phyloP scores from a whole-genome alignment of 2,888 invertebrate genomes.

The Melinaea menophilus region DNA sequence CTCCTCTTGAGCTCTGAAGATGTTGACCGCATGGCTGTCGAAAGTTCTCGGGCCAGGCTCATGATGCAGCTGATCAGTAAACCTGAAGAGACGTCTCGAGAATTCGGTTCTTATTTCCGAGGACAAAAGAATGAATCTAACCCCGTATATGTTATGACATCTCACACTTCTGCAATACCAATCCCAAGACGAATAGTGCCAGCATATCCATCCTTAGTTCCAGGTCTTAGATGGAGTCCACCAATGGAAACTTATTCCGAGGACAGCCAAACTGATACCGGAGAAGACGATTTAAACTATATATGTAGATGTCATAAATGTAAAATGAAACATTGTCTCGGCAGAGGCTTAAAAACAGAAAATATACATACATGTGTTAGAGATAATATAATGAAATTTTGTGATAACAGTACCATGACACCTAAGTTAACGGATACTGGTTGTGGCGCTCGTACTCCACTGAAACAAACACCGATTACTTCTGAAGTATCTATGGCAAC shows the following conservation, averaged over 20 bases:
- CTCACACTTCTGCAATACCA: slow-evolving; percentile 32
- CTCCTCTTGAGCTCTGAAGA: slow-evolving; percentile 38
- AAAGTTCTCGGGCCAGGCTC: slow-evolving; percentile 40
- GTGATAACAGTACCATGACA: slow-evolving; percentile 56
- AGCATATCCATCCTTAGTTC: slow-evolving; percentile 39
- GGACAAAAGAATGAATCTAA: slow-evolving; percentile 33
- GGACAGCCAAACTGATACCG: slow-evolving; percentile 27
- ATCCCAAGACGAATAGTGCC: slow-evolving; percentile 29
- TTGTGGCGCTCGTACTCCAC: slow-evolving; percentile 37
- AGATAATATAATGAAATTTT: slow-evolving; percentile 52
- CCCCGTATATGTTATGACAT: slow-evolving; percentile 39
- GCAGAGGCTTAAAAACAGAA: slow-evolving; percentile 20
- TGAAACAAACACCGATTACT: slow-evolving; percentile 26
- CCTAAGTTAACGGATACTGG: slow-evolving; percentile 43
- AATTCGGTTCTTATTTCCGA: slow-evolving; percentile 44
- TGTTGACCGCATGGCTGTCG: slow-evolving; percentile 34
- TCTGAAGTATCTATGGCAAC: slow-evolving; percentile 34
- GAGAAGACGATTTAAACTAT: slow-evolving; percentile 20
- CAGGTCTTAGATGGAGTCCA: slow-evolving; percentile 43
- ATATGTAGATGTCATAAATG: slow-evolving; percentile 45
- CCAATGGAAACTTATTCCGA: slow-evolving; percentile 34
- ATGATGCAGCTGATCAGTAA: slow-evolving; percentile 35
- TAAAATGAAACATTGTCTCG: slow-evolving; percentile 35
- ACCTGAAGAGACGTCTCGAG: slow-evolving; percentile 33
- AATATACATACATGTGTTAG: slow-evolving; percentile 33